Evolutionary conservation across 2,797 vertebrate species (phyloP).

Genomic region (Myotis findleyi): DNA sequence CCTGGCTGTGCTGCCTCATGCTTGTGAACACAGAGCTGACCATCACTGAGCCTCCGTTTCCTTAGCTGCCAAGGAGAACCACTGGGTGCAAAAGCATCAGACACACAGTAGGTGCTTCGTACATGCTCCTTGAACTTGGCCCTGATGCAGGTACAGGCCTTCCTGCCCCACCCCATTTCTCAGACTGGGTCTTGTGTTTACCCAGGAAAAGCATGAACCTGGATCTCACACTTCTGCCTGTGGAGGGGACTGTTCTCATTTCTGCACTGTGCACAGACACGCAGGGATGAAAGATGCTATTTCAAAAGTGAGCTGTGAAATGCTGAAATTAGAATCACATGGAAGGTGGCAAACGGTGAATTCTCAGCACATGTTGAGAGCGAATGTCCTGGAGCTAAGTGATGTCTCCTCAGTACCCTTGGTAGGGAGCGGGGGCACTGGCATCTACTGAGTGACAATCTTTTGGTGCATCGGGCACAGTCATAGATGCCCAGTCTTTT

Average conservation of each 20-base stretch:
- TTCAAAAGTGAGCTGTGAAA: constrained; percentile 66
- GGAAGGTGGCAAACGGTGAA: not conserved
- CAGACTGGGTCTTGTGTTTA: not conserved
- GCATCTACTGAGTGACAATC: fast-evolving
- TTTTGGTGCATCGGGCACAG: not conserved
- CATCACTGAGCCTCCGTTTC: not conserved
- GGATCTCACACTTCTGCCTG: constrained; percentile 33
- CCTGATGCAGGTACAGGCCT: not conserved
- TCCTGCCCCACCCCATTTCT: not conserved
- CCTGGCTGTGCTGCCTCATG: not conserved
- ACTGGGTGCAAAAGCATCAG: not conserved
- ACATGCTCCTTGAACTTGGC: not conserved
- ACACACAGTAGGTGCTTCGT: not conserved
- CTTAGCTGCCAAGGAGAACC: not conserved
- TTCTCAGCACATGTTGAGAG: not conserved
- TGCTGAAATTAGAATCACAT: constrained; percentile 64
- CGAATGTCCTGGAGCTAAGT: not conserved
- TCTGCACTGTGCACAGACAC: constrained; percentile 60
- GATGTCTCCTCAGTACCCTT: not conserved
- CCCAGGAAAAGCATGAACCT: not conserved
- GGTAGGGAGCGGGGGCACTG: not conserved
- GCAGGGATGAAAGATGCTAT: constrained; percentile 62
- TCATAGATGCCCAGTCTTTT: fast-evolving
- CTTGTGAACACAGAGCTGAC: not conserved
- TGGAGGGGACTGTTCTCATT: not conserved